Evolutionary conservation across 2,113 vertebrate species (phyloP), one percentile per base, ranked within the genome.

Genomic region (Datnioides undecimradiatus): DNA sequence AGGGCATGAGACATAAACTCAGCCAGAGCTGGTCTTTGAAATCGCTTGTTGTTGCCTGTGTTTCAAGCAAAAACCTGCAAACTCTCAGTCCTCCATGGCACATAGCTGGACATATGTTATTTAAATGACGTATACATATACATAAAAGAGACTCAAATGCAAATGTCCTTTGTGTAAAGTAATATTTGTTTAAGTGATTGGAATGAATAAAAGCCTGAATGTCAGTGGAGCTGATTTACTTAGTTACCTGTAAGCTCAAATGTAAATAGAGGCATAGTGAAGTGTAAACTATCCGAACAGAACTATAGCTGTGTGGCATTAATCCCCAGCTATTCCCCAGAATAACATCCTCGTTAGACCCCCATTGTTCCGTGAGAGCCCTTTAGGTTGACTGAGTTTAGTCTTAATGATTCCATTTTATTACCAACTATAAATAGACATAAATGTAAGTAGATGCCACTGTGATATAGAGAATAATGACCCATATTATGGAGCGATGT

Each of bases 391-490:
- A 36, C 48, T 67, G n/a, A 76, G 70, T 69, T 55, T 66, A 75
- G 12, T 52, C 23, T 19, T 45, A 86, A 86, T 73, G 45, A 63
- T 45, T 54, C 34, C n/a, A 54, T 77, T 69, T 36, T 27, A 78
- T 76, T 65, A 36, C 23, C 57, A 27, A 49, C 79, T 34, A 59
- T 74, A 72, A 87, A 77, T 57, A 80, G 66, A 14, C 13, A 41
- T 46, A 45, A 29, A 69, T 74, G 36, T 80, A 67, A 73, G 16
- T 59, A 25, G 43, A 41, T 51, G 34, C 45, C 46, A 43, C 59
- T 41, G 29, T 3, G 34, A 21, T 33, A 52, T 33, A 52, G 66
- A 83, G 71, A 78, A 21, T 52, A 70, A 73, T 58, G 52, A 62
- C 36, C 66, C n/a, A 64, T 46, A 38, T 48, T 64, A n/a, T 54